Percentiles rank a stretch among this genome's conserved stretches.
These are phyloP conservation scores for Paguma larvata DNA, from an alignment of 2,797 vertebrate genomes.

Conservation along the genomic window DNA sequence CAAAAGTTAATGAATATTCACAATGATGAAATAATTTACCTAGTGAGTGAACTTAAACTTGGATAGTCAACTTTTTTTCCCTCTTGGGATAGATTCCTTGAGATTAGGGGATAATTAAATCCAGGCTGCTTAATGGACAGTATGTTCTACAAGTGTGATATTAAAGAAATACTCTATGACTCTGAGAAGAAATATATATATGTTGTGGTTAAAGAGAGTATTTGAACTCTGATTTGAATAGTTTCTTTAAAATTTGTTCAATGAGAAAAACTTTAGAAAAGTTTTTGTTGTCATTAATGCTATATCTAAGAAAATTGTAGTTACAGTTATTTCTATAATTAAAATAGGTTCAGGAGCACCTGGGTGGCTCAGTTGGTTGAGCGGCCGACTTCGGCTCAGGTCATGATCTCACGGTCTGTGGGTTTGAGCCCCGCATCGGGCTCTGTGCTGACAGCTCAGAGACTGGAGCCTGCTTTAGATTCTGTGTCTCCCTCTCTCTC, in stretches of 20 bases:
- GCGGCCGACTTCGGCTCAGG: no score
- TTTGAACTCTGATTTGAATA: neutral
- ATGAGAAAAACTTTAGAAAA: neutral
- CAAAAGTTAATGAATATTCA: neutral
- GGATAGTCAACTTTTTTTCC: neutral
- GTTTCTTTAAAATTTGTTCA: slow-evolving; percentile 48
- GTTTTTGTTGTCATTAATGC: neutral
- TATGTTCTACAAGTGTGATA: neutral
- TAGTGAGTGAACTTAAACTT: slow-evolving; percentile 16
- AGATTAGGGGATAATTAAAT: neutral
- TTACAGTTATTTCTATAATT: neutral
- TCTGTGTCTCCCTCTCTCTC: no score
- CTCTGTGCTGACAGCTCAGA: no score
- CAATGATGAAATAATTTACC: neutral
- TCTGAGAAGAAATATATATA: neutral
- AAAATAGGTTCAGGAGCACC: neutral
- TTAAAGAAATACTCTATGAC: slow-evolving; percentile 27
- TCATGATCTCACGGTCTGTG: no score
- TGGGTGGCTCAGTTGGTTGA: no score
- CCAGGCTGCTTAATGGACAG: neutral
- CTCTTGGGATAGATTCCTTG: neutral
- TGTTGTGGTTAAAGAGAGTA: neutral
- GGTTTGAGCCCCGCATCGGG: no score
- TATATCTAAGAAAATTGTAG: slow-evolving; percentile 7
- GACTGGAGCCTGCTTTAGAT: no score